These are phyloP conservation scores for Pycnonotus jocosus DNA, from an alignment of 2,113 vertebrate species.

Conservation along the genomic window DNA sequence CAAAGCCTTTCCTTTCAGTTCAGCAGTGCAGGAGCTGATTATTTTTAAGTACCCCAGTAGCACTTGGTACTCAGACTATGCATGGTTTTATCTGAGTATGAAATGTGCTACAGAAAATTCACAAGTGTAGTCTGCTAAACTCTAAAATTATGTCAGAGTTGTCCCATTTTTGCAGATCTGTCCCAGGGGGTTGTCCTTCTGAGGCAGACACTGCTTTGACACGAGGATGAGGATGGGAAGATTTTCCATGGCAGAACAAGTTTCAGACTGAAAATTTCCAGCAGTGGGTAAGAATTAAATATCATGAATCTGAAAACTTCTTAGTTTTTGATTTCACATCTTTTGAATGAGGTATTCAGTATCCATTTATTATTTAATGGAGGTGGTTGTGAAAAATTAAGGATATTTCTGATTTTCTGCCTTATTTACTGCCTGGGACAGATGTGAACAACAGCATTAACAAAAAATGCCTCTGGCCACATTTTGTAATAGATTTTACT, in stretches of 20 bases:
- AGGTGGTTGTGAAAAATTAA: background rate
- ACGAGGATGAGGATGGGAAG: background rate
- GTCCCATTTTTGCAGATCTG: background rate
- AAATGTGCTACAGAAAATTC: background rate
- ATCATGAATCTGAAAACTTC: background rate
- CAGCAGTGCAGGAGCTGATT: background rate
- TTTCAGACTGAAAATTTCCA: background rate
- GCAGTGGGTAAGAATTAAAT: background rate
- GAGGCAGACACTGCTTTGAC: background rate
- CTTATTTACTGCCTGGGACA: background rate
- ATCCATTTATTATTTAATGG: background rate
- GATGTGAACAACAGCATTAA: background rate
- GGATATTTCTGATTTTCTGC: background rate
- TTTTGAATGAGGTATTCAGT: background rate
- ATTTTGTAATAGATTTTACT: background rate
- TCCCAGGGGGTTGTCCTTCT: background rate
- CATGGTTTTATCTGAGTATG: background rate
- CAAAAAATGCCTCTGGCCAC: background rate
- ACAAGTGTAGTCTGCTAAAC: background rate
- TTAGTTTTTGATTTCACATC: background rate
- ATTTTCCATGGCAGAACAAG: background rate
- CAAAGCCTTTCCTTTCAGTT: background rate
- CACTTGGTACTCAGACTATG: fast-evolving
- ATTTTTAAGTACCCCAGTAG: background rate
- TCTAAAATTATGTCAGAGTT: background rate